These are phyloP conservation scores for Cabera pusaria DNA, from an alignment of 2,888 invertebrate species.

Conservation along the genomic window DNA sequence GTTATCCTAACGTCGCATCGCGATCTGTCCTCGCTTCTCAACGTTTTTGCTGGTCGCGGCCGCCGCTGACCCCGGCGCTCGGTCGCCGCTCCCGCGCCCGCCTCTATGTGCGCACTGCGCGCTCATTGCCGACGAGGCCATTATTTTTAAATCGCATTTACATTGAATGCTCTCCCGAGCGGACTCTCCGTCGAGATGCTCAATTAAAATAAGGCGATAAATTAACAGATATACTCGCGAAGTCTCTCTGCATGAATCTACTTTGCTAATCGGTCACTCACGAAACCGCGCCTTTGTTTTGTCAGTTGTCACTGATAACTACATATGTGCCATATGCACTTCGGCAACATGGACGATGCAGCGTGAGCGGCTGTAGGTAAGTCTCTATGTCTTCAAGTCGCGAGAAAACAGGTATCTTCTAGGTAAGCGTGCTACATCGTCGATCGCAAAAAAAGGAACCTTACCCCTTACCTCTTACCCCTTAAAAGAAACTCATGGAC, in stretches of 20 bases:
- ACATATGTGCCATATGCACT: too few relatives aligned
- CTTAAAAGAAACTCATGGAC: too few relatives aligned
- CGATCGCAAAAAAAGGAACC: too few relatives aligned
- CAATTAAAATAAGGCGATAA: constrained; percentile 77
- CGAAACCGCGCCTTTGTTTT: constrained; percentile 18
- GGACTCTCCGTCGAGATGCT: constrained; percentile 46
- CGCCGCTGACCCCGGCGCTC: constrained; percentile 28
- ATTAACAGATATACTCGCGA: constrained; percentile 55
- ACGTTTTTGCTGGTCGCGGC: constrained; percentile 27
- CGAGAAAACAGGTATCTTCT: too few relatives aligned
- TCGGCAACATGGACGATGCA: too few relatives aligned
- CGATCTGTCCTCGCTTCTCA: constrained; percentile 26
- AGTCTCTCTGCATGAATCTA: constrained; percentile 29
- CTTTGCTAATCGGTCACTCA: constrained; percentile 20
- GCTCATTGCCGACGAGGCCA: constrained; percentile 63
- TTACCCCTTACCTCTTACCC: too few relatives aligned
- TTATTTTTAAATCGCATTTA: constrained; percentile 69
- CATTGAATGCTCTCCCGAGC: constrained; percentile 70
- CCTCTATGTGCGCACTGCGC: constrained; percentile 35
- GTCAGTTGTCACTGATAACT: too few relatives aligned
- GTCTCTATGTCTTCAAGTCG: too few relatives aligned
- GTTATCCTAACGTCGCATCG: constrained; percentile 9
- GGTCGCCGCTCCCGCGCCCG: constrained; percentile 16
- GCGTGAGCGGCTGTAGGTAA: too few relatives aligned
- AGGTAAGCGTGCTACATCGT: too few relatives aligned